These are phyloP conservation scores for Australoheros scitulus DNA, from an alignment of 2,113 vertebrate genomes.

Conservation along the genomic window DNA sequence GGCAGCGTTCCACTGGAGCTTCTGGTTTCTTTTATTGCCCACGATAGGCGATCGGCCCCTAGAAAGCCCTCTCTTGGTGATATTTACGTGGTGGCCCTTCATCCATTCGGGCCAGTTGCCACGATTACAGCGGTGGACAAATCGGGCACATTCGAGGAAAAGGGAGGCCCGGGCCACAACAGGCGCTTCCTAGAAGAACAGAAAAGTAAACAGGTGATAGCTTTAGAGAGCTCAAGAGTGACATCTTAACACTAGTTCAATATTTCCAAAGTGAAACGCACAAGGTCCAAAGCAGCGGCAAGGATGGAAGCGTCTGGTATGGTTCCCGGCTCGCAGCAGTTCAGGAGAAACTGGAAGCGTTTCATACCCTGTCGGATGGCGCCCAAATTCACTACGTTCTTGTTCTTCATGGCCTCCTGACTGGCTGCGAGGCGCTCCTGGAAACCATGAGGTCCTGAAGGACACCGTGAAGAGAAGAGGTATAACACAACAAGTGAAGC, in stretches of 20 bases:
- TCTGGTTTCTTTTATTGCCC: conserved; percentile 98
- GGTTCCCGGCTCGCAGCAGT: conserved; percentile 97
- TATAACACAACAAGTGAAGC: not conserved
- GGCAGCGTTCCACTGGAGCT: conserved; percentile 97
- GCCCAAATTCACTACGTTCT: conserved; percentile 95
- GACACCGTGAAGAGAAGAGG: conserved; percentile 23
- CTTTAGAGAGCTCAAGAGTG: not conserved
- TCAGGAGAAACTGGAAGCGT: conserved; percentile 97
- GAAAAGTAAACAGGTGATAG: not conserved
- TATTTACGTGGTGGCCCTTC: conserved; percentile 98
- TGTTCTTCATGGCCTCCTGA: conserved; percentile 94
- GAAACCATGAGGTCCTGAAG: conserved; percentile 91
- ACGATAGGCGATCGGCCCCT: conserved; percentile 92
- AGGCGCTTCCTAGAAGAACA: conserved; percentile 87
- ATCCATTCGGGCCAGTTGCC: conserved; percentile 99
- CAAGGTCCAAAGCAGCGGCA: conserved; percentile 95
- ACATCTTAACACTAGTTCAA: not conserved
- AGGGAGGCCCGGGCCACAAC: conserved; percentile 94
- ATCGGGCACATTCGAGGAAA: conserved; percentile 95
- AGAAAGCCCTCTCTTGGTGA: conserved; percentile 95
- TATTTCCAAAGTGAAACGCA: conserved; percentile 71
- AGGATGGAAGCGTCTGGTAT: conserved; percentile 97
- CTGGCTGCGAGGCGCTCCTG: conserved; percentile 91
- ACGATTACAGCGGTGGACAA: conserved; percentile 97
- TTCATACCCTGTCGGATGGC: conserved; percentile 99